Evolutionary conservation across 2,113 vertebrate genomes (phyloP).

Genomic region (Mugil cephalus): DNA sequence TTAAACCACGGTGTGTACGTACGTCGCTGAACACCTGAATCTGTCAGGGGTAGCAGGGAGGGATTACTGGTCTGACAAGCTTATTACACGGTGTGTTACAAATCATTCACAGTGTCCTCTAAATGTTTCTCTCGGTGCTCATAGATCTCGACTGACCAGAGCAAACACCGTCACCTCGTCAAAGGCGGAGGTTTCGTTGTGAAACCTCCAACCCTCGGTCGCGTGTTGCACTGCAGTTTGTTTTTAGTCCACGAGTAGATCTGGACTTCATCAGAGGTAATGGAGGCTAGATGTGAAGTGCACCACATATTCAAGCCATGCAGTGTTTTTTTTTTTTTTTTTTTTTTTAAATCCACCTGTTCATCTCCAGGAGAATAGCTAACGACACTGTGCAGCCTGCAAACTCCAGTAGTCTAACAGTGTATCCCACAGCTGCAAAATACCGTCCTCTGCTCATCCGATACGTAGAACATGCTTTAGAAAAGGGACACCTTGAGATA

Average conservation of each 20-base stretch:
- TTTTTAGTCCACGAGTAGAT: not conserved
- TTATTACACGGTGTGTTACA: no score
- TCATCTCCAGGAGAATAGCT: not conserved
- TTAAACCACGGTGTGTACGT: slow-evolving; percentile 8
- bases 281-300: not conserved
- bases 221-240: not conserved
- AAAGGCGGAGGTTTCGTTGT: not conserved
- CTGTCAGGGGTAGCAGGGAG: slow-evolving; percentile 1
- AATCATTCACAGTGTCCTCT: not conserved
- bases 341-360: not conserved
- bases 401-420: no score
- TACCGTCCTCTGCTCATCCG: slow-evolving; percentile 19
- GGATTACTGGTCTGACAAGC: not conserved
- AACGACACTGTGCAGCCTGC: not conserved
- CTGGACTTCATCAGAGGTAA: not conserved
- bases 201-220: not conserved
- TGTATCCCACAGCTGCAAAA: slow-evolving; percentile 28
- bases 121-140: not conserved
- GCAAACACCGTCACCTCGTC: not conserved
- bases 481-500: no score
- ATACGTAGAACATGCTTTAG: no score
- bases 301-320: slow-evolving; percentile 11
- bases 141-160: not conserved
- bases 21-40: slow-evolving; percentile 1
- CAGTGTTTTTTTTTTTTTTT: no score